Conservation (phyloP, 2,113 vertebrate genomes). For the Campylorhamphus procurvoides region DNA sequence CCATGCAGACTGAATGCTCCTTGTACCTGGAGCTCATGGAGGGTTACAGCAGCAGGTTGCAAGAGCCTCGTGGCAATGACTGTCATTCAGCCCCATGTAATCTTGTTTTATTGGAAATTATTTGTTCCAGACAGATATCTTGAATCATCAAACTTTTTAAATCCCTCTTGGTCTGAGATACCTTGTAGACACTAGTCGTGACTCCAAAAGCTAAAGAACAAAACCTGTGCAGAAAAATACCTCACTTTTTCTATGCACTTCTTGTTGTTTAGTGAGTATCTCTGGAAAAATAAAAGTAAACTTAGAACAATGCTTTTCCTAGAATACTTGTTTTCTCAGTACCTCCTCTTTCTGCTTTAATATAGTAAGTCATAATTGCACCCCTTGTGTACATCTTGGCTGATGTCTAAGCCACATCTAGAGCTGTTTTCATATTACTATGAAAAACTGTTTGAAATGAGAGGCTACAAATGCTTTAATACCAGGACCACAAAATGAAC, state of each 20-base stretch:
- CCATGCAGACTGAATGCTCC: not conserved
- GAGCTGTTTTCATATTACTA: not conserved
- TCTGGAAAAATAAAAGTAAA: not conserved
- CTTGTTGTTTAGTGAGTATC: not conserved
- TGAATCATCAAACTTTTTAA: not conserved
- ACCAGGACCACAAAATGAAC: not conserved
- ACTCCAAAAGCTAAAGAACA: not conserved
- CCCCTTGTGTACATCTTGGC: not conserved
- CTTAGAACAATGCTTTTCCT: not conserved
- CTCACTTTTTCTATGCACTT: not conserved
- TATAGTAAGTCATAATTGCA: slow-evolving; percentile 28
- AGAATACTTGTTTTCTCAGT: not conserved
- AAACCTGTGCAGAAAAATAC: not conserved
- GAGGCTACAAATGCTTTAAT: not conserved
- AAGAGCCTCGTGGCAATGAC: not conserved
- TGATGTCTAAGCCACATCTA: not conserved
- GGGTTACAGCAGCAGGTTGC: not conserved
- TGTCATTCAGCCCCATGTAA: not conserved
- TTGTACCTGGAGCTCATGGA: not conserved
- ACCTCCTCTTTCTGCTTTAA: not conserved
- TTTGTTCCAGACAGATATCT: not conserved
- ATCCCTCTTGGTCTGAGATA: not conserved
- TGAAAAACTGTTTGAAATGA: slow-evolving; percentile 21
- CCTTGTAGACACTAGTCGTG: accelerated
- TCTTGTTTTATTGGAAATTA: not conserved